Base-by-base conservation (phyloP, 2,888 invertebrate genomes). In the Tenthredo livida region DNA sequence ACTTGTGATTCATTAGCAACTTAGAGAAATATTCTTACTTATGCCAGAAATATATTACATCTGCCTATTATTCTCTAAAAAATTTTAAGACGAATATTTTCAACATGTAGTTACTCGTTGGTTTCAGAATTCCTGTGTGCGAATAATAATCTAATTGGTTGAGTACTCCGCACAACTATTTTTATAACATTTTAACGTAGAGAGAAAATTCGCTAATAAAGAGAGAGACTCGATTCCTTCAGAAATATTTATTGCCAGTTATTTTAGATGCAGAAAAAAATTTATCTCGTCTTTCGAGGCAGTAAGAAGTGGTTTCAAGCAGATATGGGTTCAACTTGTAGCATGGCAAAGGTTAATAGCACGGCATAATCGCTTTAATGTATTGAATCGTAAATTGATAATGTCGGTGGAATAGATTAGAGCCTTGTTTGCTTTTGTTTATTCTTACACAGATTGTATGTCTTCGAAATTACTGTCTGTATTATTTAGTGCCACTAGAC, bases 311-410 rank as follows among this genome's bases (percentile, higher is more conserved):
- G 58, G 61, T 40, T 61, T 40, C 21, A 12, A 37, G 40, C 61
- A 80, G 80, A 80, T 80, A 80, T 80, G 12, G 21, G 29, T 80
- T 61, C 40, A 33, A 50, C 10, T 77, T 54, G n/a, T 21, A 80
- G 40, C 40, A 40, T 80, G 61, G 47, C 58, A 80, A 61, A 80
- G 80, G 80, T 80, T 80, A 80, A 80, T 80, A 40, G 80, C 80
- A 58, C 80, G n/a, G 40, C 15, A 15, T 61, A 80, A 40, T 43
- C 29, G 40, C 40, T 73, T 21, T 67, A 43, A 73, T 73, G 43
- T 43, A 43, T 73, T 37, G 40, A 43, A 73, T 43, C 21, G 43
- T 43, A 43, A 43, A 73, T 40, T 25, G n/a, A 43, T 40, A 73
- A 73, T 43, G 72, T 73, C 40, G 5, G 21, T 21, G 37, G 33